Evolutionary conservation across 2,888 invertebrate species (phyloP), one percentile per base, ranked within the genome.

Genomic region (Cordilura impudica): DNA sequence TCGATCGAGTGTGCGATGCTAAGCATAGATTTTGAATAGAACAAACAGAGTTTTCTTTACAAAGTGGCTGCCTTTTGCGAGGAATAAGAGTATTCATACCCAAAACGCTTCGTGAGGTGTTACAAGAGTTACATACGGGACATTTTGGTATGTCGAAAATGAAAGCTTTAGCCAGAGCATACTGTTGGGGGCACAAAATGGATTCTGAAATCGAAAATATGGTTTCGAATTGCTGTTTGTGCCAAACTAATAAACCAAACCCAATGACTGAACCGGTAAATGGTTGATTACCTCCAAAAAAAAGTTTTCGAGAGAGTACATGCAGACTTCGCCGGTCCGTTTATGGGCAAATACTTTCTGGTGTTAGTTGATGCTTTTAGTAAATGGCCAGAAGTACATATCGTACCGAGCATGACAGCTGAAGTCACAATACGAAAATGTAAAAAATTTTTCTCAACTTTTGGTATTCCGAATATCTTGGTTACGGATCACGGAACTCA

Each of bases 401-500:
- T n/a, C n/a, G n/a, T n/a, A n/a, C n/a, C n/a, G n/a, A n/a, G n/a
- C n/a, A n/a, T n/a, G n/a, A n/a, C n/a, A n/a, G n/a, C n/a, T n/a
- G n/a, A n/a, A n/a, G n/a, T n/a, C n/a, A 26, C 26, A 26, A 26
- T 26, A 26, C 26, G 6, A 26, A 26, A 26, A 26, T 26, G 26
- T 26, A 26, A 26, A 26, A 3, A 26, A 26, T 4, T 26, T 26
- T 26, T 26, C 6, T 26, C 26, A 26, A 26, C 26, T 26, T 26
- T 26, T 6, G 26, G 26, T 26, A 26, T 26, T 4, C 26, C 26
- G 26, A 6, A 26, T 26, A 26, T 26, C 26, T 26, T 26, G 26
- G 26, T 26, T 4, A 26, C 26, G 6, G 35, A 79, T 58, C 49
- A 73, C 45, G 73, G 78, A 16, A 35, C 71, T 5, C 78, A 81